These are phyloP conservation scores for Drosophila limbata DNA, from an alignment of 2,888 invertebrate genomes.

Conservation along the genomic window DNA sequence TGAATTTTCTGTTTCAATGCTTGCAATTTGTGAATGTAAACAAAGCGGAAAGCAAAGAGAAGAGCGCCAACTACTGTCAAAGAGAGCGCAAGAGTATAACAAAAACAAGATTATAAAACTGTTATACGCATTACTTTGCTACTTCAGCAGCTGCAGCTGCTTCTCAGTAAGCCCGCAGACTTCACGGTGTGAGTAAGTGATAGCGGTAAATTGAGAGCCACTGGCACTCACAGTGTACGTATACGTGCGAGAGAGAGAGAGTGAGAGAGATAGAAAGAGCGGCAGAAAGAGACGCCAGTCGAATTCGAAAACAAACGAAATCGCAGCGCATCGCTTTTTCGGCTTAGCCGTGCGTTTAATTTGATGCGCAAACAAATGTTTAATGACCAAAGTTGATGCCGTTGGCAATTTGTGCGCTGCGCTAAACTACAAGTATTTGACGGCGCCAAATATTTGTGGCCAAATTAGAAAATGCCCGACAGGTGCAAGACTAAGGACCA, in stretches of 20 bases:
- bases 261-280: constrained; percentile 4
- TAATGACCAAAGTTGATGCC: constrained; percentile 70
- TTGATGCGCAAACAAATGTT: constrained; percentile 76
- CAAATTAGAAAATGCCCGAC: constrained; percentile 56
- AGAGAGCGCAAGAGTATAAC: constrained; percentile 43
- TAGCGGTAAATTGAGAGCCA: constrained; percentile 42
- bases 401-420: constrained; percentile 34
- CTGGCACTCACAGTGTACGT: constrained; percentile 4
- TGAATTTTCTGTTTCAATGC: constrained; percentile 61
- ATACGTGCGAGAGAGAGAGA: constrained; percentile 7
- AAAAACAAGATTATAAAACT: constrained; percentile 42
- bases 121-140: constrained; percentile 55
- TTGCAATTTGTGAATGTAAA: constrained; percentile 67
- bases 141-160: constrained; percentile 5
- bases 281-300: not conserved
- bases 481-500: constrained; percentile 32
- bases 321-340: constrained; percentile 40
- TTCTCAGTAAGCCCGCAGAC: constrained; percentile 57
- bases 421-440: constrained; percentile 33
- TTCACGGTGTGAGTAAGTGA: constrained; percentile 66
- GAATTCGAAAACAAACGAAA: not conserved
- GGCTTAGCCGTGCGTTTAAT: constrained; percentile 68
- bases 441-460: constrained; percentile 66
- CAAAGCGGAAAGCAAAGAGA: constrained; percentile 52
- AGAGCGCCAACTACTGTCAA: constrained; percentile 1